Base-by-base conservation (phyloP, 2,113 vertebrate genomes). In the Nerophis ophidion region DNA sequence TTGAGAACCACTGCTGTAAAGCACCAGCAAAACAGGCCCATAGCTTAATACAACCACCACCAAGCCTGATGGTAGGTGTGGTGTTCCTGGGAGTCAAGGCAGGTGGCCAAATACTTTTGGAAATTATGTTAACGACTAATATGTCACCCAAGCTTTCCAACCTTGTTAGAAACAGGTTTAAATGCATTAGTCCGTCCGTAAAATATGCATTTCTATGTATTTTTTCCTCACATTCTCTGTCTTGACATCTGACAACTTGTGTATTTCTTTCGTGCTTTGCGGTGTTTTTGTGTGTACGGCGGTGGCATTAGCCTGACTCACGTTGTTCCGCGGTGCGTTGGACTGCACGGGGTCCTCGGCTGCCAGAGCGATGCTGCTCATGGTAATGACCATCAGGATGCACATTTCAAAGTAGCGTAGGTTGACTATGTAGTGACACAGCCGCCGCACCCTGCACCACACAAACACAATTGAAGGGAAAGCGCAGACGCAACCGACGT, bases 321-420 rank as follows among this genome's bases (percentile, higher is more conserved):
- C 97, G 0, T 96, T 93, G 11, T 98, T 98, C 61, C 93, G 90
- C 0, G 90, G 91, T 0, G 96, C 93, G 57, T 93, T 91, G 0
- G 94, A 89, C 6, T 91, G 90, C 33, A 99, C 95, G 0, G 97
- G 96, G 64, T 98, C 96, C 72, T 98, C 95, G 0, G 96, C 95
- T 1, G 97, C 97, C 83, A 99, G 86, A 14, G 96, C 93, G 0
- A 99, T 95, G 89, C 97, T 99, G 87, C 97, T 99, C 89, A 99
- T 93, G 42, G 93, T 92, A 0, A 98, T 99, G 63, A 99, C 95
- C 14, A 93, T 82, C 2, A 98, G 92, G 82, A 98, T 98, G 83
- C 95, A 95, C 97, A 96, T 96, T 83, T 98, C 95, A 0, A 98
- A 98, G 79, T 98, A 94, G 56, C 92, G 92, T 79, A 97, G 87